Evolutionary conservation across 2,113 vertebrate species (phyloP).

Genomic region (Butorides virescens): DNA sequence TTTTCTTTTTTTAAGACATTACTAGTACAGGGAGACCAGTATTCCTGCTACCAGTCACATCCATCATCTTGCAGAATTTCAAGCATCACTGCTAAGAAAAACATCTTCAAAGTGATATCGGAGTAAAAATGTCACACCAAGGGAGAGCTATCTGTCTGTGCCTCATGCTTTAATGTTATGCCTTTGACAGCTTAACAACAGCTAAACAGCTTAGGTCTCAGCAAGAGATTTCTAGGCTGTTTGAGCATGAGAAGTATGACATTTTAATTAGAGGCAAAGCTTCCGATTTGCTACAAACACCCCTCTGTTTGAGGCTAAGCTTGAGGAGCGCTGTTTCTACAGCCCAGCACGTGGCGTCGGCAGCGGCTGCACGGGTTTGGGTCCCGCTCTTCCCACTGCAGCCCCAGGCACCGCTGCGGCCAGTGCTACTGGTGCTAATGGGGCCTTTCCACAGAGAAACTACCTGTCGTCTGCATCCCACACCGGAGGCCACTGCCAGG

Average conservation of each 20-base stretch:
- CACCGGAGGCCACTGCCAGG: not conserved
- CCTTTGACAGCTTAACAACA: constrained; percentile 4
- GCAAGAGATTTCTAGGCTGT: not conserved
- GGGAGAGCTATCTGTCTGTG: not conserved
- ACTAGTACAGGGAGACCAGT: not conserved
- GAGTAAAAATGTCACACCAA: not conserved
- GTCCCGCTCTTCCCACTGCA: not conserved
- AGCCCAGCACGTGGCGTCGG: not conserved
- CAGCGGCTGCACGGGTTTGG: rapidly evolving
- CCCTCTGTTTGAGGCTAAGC: not conserved
- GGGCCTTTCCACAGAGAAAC: not conserved
- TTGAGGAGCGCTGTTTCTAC: rapidly evolving
- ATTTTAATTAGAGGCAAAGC: not conserved
- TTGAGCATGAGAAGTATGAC: not conserved
- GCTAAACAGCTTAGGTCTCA: constrained; percentile 2
- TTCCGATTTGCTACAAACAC: not conserved
- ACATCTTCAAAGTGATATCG: not conserved
- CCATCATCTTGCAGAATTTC: not conserved
- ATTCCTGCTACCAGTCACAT: not conserved
- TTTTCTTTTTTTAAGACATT: not conserved
- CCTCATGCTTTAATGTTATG: not conserved
- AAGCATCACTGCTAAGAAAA: not conserved
- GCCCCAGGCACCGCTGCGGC: not conserved
- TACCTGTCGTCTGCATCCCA: not conserved
- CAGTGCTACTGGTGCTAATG: too few species aligned